These are phyloP conservation scores for Sebastiscus tertius DNA, from an alignment of 2,797 vertebrate species.

Conservation along the genomic window DNA sequence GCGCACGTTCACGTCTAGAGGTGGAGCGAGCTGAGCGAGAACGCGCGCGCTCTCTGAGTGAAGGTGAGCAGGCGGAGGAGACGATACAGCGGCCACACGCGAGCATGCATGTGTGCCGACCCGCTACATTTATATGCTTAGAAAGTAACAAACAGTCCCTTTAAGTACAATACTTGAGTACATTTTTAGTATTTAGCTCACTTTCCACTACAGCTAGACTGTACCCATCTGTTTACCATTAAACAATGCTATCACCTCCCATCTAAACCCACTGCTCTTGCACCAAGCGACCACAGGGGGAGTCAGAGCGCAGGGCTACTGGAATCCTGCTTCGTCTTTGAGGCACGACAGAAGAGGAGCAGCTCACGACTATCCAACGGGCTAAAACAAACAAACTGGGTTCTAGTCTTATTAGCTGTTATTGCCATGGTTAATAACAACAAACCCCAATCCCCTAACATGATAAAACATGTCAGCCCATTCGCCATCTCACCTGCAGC, in stretches of 20 bases:
- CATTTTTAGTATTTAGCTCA: background rate
- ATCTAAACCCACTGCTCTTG: background rate
- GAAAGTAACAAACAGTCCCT: too few relatives aligned
- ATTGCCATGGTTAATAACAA: constrained; percentile 44
- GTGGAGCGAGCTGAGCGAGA: too few relatives aligned
- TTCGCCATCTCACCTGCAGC: background rate
- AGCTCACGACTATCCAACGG: background rate
- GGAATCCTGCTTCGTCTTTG: background rate
- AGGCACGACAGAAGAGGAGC: background rate
- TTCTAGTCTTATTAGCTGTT: constrained; percentile 40
- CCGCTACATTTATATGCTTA: too few relatives aligned
- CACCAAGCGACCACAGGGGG: constrained; percentile 9
- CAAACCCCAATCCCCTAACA: constrained; percentile 25
- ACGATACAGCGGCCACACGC: too few relatives aligned
- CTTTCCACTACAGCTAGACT: background rate
- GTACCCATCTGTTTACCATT: background rate
- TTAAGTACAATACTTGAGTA: background rate
- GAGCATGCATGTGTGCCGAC: too few relatives aligned
- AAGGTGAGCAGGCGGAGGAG: too few relatives aligned
- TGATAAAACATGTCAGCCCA: constrained; percentile 24
- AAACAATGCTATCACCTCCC: background rate
- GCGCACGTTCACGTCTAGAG: too few relatives aligned
- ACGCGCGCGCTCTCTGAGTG: too few relatives aligned
- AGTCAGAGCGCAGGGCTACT: background rate
- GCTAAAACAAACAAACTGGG: constrained; percentile 24